Base-by-base conservation (phyloP, 2,113 vertebrate genomes). In the Coryphaenoides rupestris region DNA sequence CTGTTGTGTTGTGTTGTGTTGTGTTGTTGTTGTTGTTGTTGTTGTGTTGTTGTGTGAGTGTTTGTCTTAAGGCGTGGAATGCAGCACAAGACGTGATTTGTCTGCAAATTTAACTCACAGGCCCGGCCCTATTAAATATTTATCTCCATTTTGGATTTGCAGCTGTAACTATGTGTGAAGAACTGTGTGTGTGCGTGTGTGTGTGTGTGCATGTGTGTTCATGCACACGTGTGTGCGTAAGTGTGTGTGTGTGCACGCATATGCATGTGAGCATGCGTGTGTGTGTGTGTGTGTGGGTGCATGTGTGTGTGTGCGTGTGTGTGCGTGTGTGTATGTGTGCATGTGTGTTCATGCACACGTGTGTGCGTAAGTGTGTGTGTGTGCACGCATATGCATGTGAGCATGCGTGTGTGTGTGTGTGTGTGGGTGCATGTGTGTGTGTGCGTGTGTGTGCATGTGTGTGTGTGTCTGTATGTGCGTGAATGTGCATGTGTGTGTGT, bases 41-140 rank as follows among this genome's bases (percentile, higher is more conserved):
- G 10, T 10, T 50, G 14, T 50, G 52, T 21, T 54, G 19, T 19
- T 54, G 17, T 19, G 7, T 54, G 17, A 14, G 7, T 55, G 22
- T 60, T 45, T 52, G 50, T 58, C 55, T 72, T 21, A 4, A 52
- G 17, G 19, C 12, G 21, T 13, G 40, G 53, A 64, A 78, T 67
- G 60, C 49, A 13, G 65, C 21, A 19, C 61, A 57, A 53, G 62
- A 77, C 75, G 84, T 86, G 84, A 77, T 82, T 77, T 78, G 77
- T 80, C 84, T 84, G 59, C 75, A 77, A 72, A 86, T 81, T 72
- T 61, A 28, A 67, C 68, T 79, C 75, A 65, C 62, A 59, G 73
- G 55, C 58, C 69, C 1, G 59, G 68, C 54, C 79, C 77, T 60
- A 86, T 86, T 67, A 86, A 86, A 80, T 86, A 86, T 86, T 86